Evolutionary conservation across 1,140 invertebrate genomes (phyloP), one percentile per base, ranked within the genome.

Genomic region (Agrypnia vestita): DNA sequence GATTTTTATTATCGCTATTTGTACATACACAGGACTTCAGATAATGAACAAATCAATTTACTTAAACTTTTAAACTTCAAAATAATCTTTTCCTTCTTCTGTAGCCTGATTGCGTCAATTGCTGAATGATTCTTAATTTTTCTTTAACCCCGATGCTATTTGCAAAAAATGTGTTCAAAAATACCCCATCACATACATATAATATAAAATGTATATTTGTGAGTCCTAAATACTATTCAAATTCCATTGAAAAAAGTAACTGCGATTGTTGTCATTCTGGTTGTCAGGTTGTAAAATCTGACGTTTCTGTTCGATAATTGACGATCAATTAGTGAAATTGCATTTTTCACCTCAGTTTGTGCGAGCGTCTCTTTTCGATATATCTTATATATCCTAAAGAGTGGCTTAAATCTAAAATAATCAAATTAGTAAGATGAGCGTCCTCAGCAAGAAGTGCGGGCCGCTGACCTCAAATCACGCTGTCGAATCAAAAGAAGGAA

Each of bases 401-500:
- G 15, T 47, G 15, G 15, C n/a, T 13, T 69, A 49, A 69, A 46
- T 15, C 49, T 51, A 15, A 46, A 13, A 64, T 13, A 71, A 53
- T 71, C 46, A 73, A 72, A 64, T 72, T 79, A 67, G 17, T 53
- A 53, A 80, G 46, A 80, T 80, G 78, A 80, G 78, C 44, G 78
- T 80, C 44, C 49, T 80, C n/a, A 80, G 78, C 72, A 80, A 80
- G 61, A 80, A 80, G 49, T 80, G 78, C 51, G 78, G 78, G 72
- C 78, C 78, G 13, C 72, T 80, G 51, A 80, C 59, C 49, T 80
- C 78, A 62, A 79, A 79, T 51, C 77, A 73, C 35, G 62, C 77
- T n/a, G 17, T 79, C 25, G 77, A 79, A 62, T 17, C 69, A 51
- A 59, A 46, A 15, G 81, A 76, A 44, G 74, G 71, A 21, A 53